Conservation (phyloP, 1,140 invertebrate species). For the Phocides pigmalion region DNA sequence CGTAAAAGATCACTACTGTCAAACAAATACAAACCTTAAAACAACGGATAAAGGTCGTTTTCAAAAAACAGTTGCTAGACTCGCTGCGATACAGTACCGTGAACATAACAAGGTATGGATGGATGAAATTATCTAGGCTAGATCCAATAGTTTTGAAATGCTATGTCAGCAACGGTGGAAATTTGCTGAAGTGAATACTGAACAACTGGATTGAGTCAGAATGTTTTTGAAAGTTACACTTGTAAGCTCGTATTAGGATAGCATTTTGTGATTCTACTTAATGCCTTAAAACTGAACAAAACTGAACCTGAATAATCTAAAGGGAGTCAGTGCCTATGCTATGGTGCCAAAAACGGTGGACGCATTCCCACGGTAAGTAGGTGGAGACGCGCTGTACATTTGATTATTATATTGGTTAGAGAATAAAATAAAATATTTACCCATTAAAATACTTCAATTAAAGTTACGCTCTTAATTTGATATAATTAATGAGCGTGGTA, state of each 20-base stretch:
- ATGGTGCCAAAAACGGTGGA: too few species aligned
- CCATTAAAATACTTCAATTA: too few species aligned
- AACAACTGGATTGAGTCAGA: constrained; percentile 19
- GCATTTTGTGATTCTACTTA: too few species aligned
- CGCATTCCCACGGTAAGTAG: too few species aligned
- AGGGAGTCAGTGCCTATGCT: too few species aligned
- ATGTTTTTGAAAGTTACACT: too few species aligned
- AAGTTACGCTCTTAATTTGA: background rate
- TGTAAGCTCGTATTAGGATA: too few species aligned
- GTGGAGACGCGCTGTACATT: too few species aligned
- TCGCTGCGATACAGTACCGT: constrained; percentile 4
- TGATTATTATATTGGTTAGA: too few species aligned
- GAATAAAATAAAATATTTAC: too few species aligned
- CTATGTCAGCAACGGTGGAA: constrained; percentile 28
- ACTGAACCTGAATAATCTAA: too few species aligned
- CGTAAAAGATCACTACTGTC: background rate
- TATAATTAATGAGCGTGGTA: background rate
- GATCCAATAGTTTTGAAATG: constrained; percentile 31
- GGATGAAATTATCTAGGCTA: constrained; percentile 36
- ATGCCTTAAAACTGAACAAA: too few species aligned
- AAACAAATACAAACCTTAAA: constrained; percentile 20
- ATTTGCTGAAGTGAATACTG: constrained; percentile 14
- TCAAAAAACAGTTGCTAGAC: background rate
- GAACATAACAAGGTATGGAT: constrained; percentile 20
- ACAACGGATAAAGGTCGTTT: background rate